Evolutionary conservation across 2,113 vertebrate species (phyloP), one percentile per base, ranked within the genome.

Genomic region (Cyphomyrus discorhynchus): DNA sequence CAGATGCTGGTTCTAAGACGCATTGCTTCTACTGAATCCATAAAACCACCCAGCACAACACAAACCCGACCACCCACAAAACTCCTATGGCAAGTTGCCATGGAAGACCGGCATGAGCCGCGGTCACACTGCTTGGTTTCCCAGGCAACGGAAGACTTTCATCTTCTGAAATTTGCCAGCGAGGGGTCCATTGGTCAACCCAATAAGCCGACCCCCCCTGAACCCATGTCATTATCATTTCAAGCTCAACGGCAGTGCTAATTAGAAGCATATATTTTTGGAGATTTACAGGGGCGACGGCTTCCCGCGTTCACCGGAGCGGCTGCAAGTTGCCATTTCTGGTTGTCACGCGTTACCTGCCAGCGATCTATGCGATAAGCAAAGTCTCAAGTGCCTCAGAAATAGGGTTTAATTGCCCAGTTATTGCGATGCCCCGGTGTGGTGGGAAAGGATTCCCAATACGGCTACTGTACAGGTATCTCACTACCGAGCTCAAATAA

Each of bases 221-320:
- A 21, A n/a, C 21, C 80, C 86, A 80, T 46, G 46, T 84, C 77
- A 83, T 86, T 88, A 84, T 35, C 77, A 88, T 88, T 91, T 52
- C 88, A 88, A 46, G 74, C 90, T 88, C 77, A 70, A 90, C 45
- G 11, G 66, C 82, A 70, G 80, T 11, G 42, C 88, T 88, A 88
- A 89, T 91, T 91, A 77, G 49, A 47, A 58, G 52, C 86, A 88
- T 90, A 86, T 70, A 88, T 89, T 89, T 89, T 89, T 88, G 84
- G 77, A 90, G 80, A 84, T 89, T 89, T 90, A 66, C 56, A 17
- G 82, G 83, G 83, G 82, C 13, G 11, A 52, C 85, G 88, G 9
- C 56, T 42, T 84, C 46, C 49, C 15, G 24, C 6, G 42, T 45
- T 88, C 47, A 31, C 17, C 27, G 11, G 15, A 80, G 86, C 47